Percentiles rank a stretch among this genome's conserved stretches.
These are phyloP conservation scores for Pyrocephalus nanus DNA, from an alignment of 2,797 vertebrate genomes.

Conservation along the genomic window DNA sequence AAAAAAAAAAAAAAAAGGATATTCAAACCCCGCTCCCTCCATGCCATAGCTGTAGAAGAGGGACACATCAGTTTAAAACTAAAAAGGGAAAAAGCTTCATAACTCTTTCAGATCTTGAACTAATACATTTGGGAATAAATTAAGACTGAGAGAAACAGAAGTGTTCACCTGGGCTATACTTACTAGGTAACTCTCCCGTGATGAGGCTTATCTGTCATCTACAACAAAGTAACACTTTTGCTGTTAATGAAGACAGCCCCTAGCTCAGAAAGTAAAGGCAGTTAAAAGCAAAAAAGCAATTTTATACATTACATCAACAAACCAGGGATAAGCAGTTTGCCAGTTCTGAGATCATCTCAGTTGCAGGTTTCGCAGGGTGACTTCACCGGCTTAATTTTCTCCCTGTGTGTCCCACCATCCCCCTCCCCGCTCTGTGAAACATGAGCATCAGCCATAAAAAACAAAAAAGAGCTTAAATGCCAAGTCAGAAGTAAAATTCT, in stretches of 20 bases:
- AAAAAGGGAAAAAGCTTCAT: conserved; percentile 1
- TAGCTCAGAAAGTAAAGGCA: conserved; percentile 81
- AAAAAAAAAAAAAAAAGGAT: neutral
- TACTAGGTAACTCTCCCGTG: conserved; percentile 91
- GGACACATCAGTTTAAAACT: conserved; percentile 47
- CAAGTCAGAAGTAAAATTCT: conserved; percentile 1
- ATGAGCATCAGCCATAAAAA: neutral
- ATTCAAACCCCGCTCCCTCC: conserved; percentile 63
- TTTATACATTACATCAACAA: conserved; percentile 73
- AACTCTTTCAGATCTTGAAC: conserved; percentile 49
- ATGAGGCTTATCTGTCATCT: conserved; percentile 92
- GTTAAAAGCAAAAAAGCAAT: conserved; percentile 81
- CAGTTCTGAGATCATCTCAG: conserved; percentile 36
- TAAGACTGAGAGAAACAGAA: conserved; percentile 79
- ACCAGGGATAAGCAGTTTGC: conserved; percentile 55
- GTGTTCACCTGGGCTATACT: conserved; percentile 90
- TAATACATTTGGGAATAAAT: conserved; percentile 72
- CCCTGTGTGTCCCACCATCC: conserved; percentile 55
- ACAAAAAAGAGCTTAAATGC: neutral
- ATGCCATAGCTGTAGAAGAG: conserved; percentile 47
- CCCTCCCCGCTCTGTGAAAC: conserved; percentile 12
- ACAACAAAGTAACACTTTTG: conserved; percentile 95
- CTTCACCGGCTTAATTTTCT: neutral
- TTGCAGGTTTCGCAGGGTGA: neutral
- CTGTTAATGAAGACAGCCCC: conserved; percentile 88